Evolutionary conservation across 2,113 vertebrate species (phyloP).

Genomic region (Daphoenositta chrysoptera): DNA sequence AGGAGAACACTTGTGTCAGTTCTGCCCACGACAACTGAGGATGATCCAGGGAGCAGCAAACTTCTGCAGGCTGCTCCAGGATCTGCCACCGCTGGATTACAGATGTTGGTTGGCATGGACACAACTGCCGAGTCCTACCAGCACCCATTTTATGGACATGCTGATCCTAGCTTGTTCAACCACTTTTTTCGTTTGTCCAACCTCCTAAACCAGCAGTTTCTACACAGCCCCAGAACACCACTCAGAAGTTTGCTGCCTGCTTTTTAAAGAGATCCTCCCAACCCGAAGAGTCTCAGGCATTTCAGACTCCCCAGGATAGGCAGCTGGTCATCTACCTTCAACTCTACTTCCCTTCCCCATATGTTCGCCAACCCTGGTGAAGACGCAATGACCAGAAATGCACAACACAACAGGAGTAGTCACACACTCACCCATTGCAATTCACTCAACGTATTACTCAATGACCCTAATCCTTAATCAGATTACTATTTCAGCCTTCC

Average conservation of each 20-base stretch:
- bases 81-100: neutral
- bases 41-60: neutral
- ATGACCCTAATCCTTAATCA: neutral
- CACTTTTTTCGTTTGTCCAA: neutral
- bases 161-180: neutral
- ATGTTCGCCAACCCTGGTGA: neutral
- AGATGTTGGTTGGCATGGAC: neutral
- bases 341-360: neutral
- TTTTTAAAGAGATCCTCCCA: neutral
- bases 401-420: neutral
- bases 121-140: neutral
- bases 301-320: neutral
- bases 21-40: accelerated
- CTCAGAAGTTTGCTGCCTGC: neutral
- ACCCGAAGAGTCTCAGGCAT: neutral
- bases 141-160: neutral
- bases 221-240: neutral
- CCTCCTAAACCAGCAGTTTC: neutral
- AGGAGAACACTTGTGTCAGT: neutral
- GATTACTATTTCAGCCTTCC: neutral
- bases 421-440: neutral
- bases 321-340: neutral
- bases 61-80: neutral
- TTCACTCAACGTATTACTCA: neutral
- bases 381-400: neutral